Evolutionary conservation across 2,113 vertebrate genomes (phyloP), one percentile per base, ranked within the genome.

Genomic region (Cryptotis parvus): DNA sequence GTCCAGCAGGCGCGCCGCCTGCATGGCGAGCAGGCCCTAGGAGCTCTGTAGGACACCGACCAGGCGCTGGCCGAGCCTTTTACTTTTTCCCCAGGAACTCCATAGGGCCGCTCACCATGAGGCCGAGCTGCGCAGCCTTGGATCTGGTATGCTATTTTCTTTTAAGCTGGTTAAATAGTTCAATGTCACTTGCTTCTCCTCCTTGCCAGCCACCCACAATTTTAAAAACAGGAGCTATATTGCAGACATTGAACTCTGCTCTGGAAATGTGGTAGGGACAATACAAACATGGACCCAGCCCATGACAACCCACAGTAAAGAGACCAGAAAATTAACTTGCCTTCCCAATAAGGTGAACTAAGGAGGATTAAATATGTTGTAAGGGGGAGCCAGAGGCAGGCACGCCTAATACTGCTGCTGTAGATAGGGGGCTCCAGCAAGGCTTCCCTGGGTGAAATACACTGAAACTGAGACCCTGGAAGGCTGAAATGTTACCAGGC

Each of bases 201-300:
- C 0, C 9, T 79, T 86, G n/a, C 26, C 58, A 24, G 14, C 26
- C 20, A 24, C 4, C 43, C 63, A 52, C 20, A 70, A 10, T 58
- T 0, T n/a, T 65, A 74, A 9, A 61, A 18, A 55, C 43, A 76
- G 20, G 22, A 15, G 5, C 55, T 66, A 7, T 27, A 73, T 93
- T 84, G 52, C 41, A 81, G 61, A 43, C 66, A 45, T n/a, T 82
- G 65, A 87, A 65, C 45, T 82, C 20, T 5, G 6, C 55, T 86
- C 63, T 86, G 61, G 73, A 93, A 89, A 93, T 45, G 75, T 0
- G 27, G 69, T 7, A 37, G 74, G 24, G 87, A 49, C 84, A 81
- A 91, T 39, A 84, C 18, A 93, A 77, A 55, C 41, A 69, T 7
- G 45, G 35, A 43, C 15, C 70, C 45, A 61, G 65, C 37, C 94